Evolutionary conservation across 2,888 invertebrate genomes (phyloP).

Genomic region (Lepidocyrtinus sp.): DNA sequence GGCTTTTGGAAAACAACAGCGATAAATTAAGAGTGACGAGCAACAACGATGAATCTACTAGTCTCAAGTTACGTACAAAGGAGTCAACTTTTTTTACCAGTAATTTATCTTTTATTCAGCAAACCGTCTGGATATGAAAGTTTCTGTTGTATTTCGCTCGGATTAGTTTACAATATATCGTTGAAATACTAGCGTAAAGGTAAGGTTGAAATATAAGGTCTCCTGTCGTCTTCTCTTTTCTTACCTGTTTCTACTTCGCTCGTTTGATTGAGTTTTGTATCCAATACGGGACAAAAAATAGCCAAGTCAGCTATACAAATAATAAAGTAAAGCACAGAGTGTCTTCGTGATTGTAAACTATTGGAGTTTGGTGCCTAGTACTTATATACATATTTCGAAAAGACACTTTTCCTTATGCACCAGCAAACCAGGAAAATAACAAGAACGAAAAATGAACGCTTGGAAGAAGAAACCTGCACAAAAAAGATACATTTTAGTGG

Average conservation of each 20-base stretch:
- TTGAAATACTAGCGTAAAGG: not conserved
- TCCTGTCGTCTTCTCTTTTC: not conserved
- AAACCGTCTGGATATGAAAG: not conserved
- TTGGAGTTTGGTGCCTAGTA: not conserved
- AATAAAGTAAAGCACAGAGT: not conserved
- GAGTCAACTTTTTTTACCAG: constrained; percentile 5
- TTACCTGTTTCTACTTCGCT: not conserved
- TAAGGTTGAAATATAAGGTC: too few species aligned
- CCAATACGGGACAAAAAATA: constrained; percentile 4
- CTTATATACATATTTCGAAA: too few species aligned
- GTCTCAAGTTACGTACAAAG: not conserved
- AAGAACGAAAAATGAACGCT: not conserved
- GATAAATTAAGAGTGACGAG: constrained; percentile 25
- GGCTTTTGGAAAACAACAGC: constrained; percentile 26
- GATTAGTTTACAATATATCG: not conserved
- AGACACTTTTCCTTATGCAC: too few species aligned
- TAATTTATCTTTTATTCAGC: constrained; percentile 10
- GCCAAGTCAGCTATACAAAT: not conserved
- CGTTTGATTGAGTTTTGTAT: not conserved
- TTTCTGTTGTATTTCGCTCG: not conserved
- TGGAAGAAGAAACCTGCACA: too few species aligned
- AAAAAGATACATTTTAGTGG: too few species aligned
- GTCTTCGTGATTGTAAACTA: not conserved
- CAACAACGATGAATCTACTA: constrained; percentile 7
- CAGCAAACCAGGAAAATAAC: constrained; percentile 11